Evolutionary conservation across 2,113 vertebrate species (phyloP), one percentile per base, ranked within the genome.

Genomic region (Vanacampus margaritifer): DNA sequence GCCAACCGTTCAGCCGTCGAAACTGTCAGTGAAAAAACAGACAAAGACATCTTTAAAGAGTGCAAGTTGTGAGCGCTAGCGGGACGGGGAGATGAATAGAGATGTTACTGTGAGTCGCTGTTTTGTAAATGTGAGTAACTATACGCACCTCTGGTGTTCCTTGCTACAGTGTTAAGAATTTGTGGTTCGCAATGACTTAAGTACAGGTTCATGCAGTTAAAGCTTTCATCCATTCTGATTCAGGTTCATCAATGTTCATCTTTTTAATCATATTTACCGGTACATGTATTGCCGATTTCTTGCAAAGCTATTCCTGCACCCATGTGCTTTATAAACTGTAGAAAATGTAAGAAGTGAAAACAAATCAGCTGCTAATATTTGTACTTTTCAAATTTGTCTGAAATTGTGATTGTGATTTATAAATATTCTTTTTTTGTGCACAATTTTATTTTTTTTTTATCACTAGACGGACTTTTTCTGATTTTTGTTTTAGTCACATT

Each of bases 21-120:
- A 68, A 86, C 83, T 0, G 14, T 80, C 66, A 83, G 87, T 45
- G 7, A 17, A 62, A 75, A 63, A 68, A 43, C 43, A 50, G 78
- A 84, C 24, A 79, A 65, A 12, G 32, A 82, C 0, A 2, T 48
- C 16, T 6, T 79, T 14, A 87, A 79, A 35, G 85, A 82, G 70
- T 74, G 85, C 35, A 73, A 65, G 21, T 87, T 84, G 53, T 90
- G 59, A 90, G 71, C 57, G 60, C 3, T 32, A 17, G 6, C 3
- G 0, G 57, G 64, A 50, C 7, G 14, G 46, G 28, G 41, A 39
- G 48, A 70, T 54, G 21, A 46, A 66, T 26, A 75, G 32, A 75
- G 53, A 73, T 84, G 79, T 84, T 88, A 79, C 73, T 74, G 43
- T 28, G 57, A 81, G 67, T 68, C 50, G 71, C 66, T 64, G 26